Base-by-base conservation (phyloP, 2,797 vertebrate species). In the Lycodopsis pacificus region DNA sequence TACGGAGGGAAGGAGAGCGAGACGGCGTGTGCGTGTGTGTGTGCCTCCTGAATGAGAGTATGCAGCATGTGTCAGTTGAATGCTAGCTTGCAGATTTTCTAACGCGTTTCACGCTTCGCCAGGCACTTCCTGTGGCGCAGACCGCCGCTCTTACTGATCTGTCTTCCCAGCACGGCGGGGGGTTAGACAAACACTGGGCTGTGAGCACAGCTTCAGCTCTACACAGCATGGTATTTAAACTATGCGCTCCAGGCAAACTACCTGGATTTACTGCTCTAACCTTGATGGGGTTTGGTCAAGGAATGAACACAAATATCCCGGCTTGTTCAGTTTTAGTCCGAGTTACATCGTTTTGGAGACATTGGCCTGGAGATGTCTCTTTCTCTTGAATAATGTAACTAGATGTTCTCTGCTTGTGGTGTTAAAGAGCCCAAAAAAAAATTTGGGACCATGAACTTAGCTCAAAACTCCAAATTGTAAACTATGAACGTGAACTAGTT, bases 61-160 rank as follows among this genome's bases (percentile, higher is more conserved):
- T 70, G 80, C 71, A 76, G 76, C 73, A 75, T 89, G 86, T 76
- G 78, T 88, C 49, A 5, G 75, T n/a, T 70, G 73, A 91, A 83
- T 85, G 86, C 88, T 78, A 78, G 81, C 86, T 86, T 77, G 87
- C 85, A 88, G 83, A 91, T 88, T 88, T 91, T 88, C 71, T 76
- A 87, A 80, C 42, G 2, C 0, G 49, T 90, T 92, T 90, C 85
- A 91, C 69, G 81, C 89, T 83, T 83, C 22, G 48, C 56, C 65
- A 40, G 82, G 73, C 65, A 6, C 88, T 87, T 89, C 77, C 91
- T 89, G 86, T 71, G 71, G 82, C 30, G 11, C 75, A 75, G 67
- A 83, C 53, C 15, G n/a, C 80, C 61, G 73, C 73, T 80, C 77
- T 61, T 71, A 83, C 82, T 84, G 88, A 90, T 90, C 86, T 6